Evolutionary conservation across 2,888 invertebrate species (phyloP).

Genomic region (Ectemnius cavifrons): DNA sequence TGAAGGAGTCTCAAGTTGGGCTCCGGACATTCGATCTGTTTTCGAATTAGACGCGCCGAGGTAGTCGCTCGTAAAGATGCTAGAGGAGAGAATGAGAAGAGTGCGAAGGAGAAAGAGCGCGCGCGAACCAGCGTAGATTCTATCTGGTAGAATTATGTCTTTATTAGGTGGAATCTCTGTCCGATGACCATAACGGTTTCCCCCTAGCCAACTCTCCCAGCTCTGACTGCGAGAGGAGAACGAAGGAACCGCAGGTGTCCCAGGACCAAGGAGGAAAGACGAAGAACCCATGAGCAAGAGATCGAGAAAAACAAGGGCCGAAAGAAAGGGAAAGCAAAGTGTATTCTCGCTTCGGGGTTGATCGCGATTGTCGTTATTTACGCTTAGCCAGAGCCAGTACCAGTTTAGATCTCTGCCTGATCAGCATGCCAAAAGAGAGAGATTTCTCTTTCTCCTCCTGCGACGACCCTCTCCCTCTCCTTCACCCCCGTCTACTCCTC

Average conservation of each 20-base stretch:
- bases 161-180: conserved; percentile 70
- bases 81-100: conserved; percentile 14
- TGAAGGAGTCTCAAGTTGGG: conserved; percentile 11
- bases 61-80: conserved; percentile 64
- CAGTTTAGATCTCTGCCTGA: conserved; percentile 12
- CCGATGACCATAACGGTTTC: conserved; percentile 70
- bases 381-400: background rate
- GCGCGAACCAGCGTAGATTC: conserved; percentile 63
- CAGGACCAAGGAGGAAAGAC: conserved; percentile 22
- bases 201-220: background rate
- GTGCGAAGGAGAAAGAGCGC: conserved; percentile 11
- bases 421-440: background rate
- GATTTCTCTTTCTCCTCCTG: background rate
- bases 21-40: conserved; percentile 62
- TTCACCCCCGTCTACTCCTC: background rate
- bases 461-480: no score
- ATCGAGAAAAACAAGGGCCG: conserved; percentile 15
- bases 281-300: conserved; percentile 4
- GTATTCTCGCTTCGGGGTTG: conserved; percentile 15
- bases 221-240: conserved; percentile 9
- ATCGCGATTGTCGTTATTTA: conserved; percentile 48
- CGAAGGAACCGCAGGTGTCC: conserved; percentile 65
- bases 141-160: conserved; percentile 74
- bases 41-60: conserved; percentile 56
- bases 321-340: conserved; percentile 12